phyloP scores from a whole-genome alignment of 1,140 invertebrate genomes.

The Pseudobourletiella spinata region DNA sequence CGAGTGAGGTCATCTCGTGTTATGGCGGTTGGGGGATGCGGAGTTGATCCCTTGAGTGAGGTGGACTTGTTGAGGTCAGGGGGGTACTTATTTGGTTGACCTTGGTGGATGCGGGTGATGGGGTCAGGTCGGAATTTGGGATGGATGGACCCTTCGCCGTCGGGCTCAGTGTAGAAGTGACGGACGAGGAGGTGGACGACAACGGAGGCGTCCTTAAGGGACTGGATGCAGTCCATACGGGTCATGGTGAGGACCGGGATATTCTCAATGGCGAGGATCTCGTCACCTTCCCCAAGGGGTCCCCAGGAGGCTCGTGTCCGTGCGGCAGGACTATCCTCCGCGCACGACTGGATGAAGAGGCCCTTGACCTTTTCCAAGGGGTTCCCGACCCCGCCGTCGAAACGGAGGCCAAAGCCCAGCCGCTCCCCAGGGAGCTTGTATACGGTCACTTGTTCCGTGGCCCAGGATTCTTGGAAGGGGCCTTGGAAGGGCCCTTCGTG shows the following conservation, averaged over 20 bases:
- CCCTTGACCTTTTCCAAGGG: slow-evolving; percentile 55
- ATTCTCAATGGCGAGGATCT: slow-evolving; percentile 76
- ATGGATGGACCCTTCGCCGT: not conserved
- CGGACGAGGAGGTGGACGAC: slow-evolving; percentile 61
- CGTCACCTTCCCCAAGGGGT: slow-evolving; percentile 67
- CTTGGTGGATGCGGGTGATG: not conserved
- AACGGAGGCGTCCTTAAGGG: slow-evolving; percentile 71
- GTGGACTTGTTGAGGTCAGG: not conserved
- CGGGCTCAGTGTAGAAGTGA: slow-evolving; percentile 47
- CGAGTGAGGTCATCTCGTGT: no score
- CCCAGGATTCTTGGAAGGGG: not conserved
- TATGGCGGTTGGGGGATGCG: no score
- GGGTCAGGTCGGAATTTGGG: not conserved
- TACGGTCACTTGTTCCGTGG: slow-evolving; percentile 55
- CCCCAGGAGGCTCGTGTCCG: slow-evolving; percentile 69
- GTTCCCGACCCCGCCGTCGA: slow-evolving; percentile 61
- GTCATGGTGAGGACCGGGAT: slow-evolving; percentile 65
- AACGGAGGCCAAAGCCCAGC: slow-evolving; percentile 80
- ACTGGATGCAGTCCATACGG: slow-evolving; percentile 73
- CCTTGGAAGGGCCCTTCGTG: not conserved
- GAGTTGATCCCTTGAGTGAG: no score
- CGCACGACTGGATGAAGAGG: slow-evolving; percentile 80
- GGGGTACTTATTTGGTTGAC: not conserved
- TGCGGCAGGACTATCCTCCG: slow-evolving; percentile 75
- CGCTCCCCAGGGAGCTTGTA: slow-evolving; percentile 77